A percentile compares a stretch with the other conserved stretches of the same genome.
phyloP scores from a whole-genome alignment of 2,113 vertebrate species.

The Pogona vitticeps region DNA sequence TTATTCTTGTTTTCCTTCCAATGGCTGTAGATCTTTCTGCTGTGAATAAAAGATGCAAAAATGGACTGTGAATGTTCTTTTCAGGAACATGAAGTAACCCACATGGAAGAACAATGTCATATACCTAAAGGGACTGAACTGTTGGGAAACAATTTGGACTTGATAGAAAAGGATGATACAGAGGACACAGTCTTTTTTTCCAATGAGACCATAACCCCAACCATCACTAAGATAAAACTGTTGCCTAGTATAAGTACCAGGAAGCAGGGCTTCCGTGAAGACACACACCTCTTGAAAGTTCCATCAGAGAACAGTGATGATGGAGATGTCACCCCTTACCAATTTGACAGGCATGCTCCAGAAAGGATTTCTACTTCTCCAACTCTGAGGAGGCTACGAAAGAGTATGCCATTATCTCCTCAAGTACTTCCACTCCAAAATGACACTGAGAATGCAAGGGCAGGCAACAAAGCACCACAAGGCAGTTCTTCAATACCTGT shows the following conservation, averaged over 20 bases:
- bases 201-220: background rate
- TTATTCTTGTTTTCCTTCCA: too few species aligned
- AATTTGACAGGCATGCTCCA: conserved; percentile 84
- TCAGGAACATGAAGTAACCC: conserved; percentile 29
- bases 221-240: background rate
- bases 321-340: conserved; percentile 67
- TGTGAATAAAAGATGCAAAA: conserved; percentile 54
- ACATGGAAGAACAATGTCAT: rapidly evolving
- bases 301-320: conserved; percentile 56
- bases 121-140: background rate
- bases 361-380: conserved; percentile 88
- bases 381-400: conserved; percentile 84
- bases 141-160: background rate
- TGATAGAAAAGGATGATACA: conserved; percentile 11
- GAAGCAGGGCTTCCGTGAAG: background rate
- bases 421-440: conserved; percentile 48
- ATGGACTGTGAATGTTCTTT: conserved; percentile 16
- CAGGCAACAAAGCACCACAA: conserved; percentile 28
- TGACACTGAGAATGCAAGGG: conserved; percentile 38
- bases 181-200: background rate
- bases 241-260: background rate
- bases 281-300: conserved; percentile 20
- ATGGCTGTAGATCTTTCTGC: background rate
- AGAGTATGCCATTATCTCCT: conserved; percentile 64
- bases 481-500: background rate